A percentile compares a stretch with the other conserved stretches of the same genome.
phyloP scores from a whole-genome alignment of 2,113 vertebrate species.

The Trematomus loennbergii region DNA sequence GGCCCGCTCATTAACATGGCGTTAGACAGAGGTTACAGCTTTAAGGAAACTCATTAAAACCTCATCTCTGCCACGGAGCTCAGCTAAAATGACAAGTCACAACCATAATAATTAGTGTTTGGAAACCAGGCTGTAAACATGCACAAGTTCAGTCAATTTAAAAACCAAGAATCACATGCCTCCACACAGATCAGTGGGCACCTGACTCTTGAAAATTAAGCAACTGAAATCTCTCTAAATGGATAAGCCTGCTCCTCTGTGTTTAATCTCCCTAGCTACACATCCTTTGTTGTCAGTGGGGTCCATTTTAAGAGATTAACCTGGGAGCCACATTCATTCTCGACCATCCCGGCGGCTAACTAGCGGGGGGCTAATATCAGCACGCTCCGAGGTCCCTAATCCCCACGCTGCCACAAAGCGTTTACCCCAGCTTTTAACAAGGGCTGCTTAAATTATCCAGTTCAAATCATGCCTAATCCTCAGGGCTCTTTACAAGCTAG shows the following conservation, averaged over 20 bases:
- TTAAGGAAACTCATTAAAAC: constrained; percentile 76
- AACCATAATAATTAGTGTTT: neutral
- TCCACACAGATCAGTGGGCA: neutral
- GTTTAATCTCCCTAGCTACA: constrained; percentile 79
- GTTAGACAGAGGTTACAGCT: constrained; percentile 72
- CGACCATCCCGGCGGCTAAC: constrained; percentile 60
- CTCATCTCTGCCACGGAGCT: constrained; percentile 27
- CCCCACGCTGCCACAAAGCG: constrained; percentile 43
- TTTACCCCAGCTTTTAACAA: constrained; percentile 72
- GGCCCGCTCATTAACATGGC: constrained; percentile 62
- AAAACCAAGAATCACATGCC: neutral
- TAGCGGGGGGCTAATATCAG: constrained; percentile 66
- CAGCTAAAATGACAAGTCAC: neutral
- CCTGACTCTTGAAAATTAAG: constrained; percentile 52
- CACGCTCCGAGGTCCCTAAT: constrained; percentile 58
- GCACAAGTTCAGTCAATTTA: constrained; percentile 4
- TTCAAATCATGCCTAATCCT: constrained; percentile 75
- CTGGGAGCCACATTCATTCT: constrained; percentile 57
- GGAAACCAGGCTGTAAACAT: neutral
- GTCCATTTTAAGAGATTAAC: constrained; percentile 80
- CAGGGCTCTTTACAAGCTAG: constrained; percentile 25
- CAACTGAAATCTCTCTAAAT: constrained; percentile 70
- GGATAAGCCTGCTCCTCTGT: constrained; percentile 72
- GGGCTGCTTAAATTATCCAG: constrained; percentile 69
- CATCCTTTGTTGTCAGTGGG: constrained; percentile 75